phyloP scores from a whole-genome alignment of 2,113 vertebrate genomes.

The Mormyrus lacerda region DNA sequence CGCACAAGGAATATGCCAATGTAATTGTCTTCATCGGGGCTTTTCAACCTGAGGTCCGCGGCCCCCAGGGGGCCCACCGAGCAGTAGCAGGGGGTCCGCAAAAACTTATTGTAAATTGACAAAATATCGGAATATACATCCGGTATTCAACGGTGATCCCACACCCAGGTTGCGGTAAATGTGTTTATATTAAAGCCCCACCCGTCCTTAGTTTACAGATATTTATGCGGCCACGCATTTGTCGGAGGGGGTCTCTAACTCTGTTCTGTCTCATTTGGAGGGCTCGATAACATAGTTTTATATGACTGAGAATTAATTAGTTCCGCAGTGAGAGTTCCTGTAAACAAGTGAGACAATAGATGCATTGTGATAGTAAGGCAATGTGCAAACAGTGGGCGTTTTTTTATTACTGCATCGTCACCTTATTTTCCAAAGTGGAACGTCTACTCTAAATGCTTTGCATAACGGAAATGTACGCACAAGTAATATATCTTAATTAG shows the following conservation, averaged over 20 bases:
- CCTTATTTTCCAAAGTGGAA: neutral
- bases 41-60: neutral
- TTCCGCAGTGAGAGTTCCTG: neutral
- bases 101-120: neutral
- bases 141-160: neutral
- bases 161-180: neutral
- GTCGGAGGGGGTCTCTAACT: neutral
- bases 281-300: neutral
- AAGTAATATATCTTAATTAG: neutral
- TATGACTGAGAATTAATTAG: neutral
- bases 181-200: neutral
- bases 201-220: neutral
- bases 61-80: neutral
- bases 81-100: neutral
- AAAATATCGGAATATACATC: neutral
- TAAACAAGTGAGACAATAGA: neutral
- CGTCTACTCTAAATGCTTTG: neutral
- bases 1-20: neutral
- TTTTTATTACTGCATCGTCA: neutral
- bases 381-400: neutral
- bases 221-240: neutral
- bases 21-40: neutral
- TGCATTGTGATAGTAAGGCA: neutral
- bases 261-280: neutral
- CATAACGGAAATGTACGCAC: neutral